phyloP scores from a whole-genome alignment of 37 sponge, comb jelly and placozoan species.

The Aplysina aerophoba region DNA sequence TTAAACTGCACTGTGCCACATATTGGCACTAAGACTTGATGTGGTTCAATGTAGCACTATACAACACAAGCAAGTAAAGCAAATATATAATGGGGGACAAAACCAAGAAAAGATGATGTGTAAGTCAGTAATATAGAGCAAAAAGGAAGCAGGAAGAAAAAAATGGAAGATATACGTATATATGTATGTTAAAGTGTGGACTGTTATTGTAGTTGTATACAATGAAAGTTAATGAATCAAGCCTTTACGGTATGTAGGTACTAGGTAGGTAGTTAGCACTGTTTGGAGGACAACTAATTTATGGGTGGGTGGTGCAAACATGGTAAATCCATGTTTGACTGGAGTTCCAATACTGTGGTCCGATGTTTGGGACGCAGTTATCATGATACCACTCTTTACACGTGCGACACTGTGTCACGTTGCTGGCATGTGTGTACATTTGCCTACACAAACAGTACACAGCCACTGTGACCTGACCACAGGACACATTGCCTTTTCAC shows the following conservation, averaged over 20 bases:
- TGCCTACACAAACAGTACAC: constrained; percentile 26
- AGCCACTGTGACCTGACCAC: neutral
- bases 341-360: neutral
- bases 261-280: constrained; percentile 9
- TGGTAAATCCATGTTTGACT: neutral
- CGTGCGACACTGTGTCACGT: neutral
- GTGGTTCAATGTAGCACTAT: too few species aligned
- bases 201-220: constrained; percentile 7
- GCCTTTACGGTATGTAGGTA: neutral
- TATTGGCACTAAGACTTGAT: too few species aligned
- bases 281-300: neutral
- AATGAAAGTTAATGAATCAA: neutral
- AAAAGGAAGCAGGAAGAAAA: too few species aligned
- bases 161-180: neutral
- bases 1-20: too few species aligned
- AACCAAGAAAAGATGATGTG: too few species aligned
- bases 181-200: neutral
- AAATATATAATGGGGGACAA: too few species aligned
- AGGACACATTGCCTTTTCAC: constrained; percentile 8
- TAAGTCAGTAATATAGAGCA: too few species aligned
- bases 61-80: too few species aligned
- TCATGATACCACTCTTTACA: constrained; percentile 25
- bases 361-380: constrained; percentile 4
- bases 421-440: neutral
- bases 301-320: neutral